Evolutionary conservation across 2,113 vertebrate genomes (phyloP), one percentile per base, ranked within the genome.

Genomic region (Psophia crepitans): DNA sequence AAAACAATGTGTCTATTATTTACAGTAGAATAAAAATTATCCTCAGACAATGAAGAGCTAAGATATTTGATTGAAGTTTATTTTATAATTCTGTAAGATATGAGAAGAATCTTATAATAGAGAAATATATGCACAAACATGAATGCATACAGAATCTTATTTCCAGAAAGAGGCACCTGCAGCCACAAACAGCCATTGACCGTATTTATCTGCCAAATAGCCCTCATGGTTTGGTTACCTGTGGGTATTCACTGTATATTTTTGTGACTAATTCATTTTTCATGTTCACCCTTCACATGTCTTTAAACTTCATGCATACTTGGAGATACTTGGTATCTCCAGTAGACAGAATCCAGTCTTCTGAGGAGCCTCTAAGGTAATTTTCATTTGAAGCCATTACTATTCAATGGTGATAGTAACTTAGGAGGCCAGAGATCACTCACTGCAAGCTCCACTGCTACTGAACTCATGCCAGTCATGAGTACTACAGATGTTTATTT

Each of bases 401-500:
- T 91, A 35, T 81, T 83, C 32, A 83, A 48, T 23, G 27, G 48
- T 13, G 7, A 17, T 63, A 20, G 71, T 49, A 56, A 65, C 14
- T 71, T 51, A 74, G 84, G n/a, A 95, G 83, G 82, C 43, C 71
- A 91, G 61, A 93, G 92, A 95, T 90, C 75, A 87, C 46, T 73
- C 58, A 24, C 70, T 70, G 87, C 49, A 80, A 87, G 30, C 79
- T 83, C 81, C 61, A 15, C 63, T 61, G 74, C 68, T 74, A 33
- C 68, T 71, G 92, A 92, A 80, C 89, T 89, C 89, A 71, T 64
- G 63, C 81, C 60, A 83, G 51, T 74, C 70, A 37, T 64, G 66
- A 95, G 68, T 32, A 49, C 79, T 75, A 68, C 87, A 96, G 93
- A 91, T 94, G 88, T 95, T 95, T 87, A 87, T 91, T 89, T 61